Conservation (phyloP, 1,140 invertebrate genomes). For the Panulirus ornatus region DNA sequence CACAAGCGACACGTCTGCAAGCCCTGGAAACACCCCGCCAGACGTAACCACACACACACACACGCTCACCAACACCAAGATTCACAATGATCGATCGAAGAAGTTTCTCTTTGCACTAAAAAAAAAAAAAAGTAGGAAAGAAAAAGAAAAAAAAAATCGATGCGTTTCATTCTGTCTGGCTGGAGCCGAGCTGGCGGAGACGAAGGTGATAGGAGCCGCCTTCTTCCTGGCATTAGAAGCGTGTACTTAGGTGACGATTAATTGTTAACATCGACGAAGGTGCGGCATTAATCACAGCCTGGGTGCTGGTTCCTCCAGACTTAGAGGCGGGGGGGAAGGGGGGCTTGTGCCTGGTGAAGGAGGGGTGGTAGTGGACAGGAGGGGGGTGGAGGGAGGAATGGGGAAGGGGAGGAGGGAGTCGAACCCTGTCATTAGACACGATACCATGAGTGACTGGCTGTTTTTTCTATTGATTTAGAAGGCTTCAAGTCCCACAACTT, state of each 20-base stretch:
- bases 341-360: background rate
- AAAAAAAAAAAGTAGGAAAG: background rate
- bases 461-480: background rate
- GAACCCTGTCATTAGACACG: background rate
- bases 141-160: background rate
- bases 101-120: no score
- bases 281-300: background rate
- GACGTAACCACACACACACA: background rate
- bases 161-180: background rate
- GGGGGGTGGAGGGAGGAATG: no score
- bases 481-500: background rate
- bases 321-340: background rate
- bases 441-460: background rate
- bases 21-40: background rate
- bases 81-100: no score
- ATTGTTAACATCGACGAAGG: constrained; percentile 11
- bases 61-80: background rate
- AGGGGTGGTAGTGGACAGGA: no score
- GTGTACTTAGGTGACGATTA: constrained; percentile 26
- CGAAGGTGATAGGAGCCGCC: background rate
- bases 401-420: background rate
- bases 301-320: background rate
- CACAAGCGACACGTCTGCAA: no score
- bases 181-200: background rate
- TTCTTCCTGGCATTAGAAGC: constrained; percentile 13